Evolutionary conservation across 2,113 vertebrate genomes (phyloP).

Genomic region (Petroica traversi): DNA sequence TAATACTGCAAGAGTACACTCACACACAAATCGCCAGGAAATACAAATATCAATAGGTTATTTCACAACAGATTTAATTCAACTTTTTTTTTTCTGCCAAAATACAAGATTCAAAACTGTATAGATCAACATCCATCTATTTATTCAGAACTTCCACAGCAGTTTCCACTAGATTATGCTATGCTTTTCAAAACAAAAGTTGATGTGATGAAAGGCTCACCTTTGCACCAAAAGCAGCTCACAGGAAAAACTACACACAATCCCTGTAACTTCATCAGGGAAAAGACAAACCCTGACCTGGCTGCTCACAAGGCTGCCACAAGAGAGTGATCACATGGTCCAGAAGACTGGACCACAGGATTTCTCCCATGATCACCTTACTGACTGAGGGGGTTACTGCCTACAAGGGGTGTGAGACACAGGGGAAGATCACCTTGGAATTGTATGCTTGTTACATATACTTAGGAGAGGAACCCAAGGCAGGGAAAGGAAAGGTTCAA

Average conservation of each 20-base stretch:
- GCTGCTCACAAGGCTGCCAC: not conserved
- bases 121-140: not conserved
- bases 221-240: not conserved
- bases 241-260: not conserved
- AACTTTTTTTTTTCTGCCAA: not conserved
- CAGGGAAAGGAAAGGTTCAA: not conserved
- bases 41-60: not conserved
- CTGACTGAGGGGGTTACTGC: not conserved
- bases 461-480: not conserved
- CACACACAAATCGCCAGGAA: not conserved
- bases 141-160: not conserved
- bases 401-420: not conserved
- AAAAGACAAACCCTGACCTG: not conserved
- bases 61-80: not conserved
- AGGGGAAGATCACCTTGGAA: not conserved
- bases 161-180: not conserved
- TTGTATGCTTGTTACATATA: not conserved
- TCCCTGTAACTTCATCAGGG: fast-evolving
- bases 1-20: not conserved
- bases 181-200: not conserved
- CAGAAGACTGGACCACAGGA: not conserved
- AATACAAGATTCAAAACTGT: not conserved
- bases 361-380: not conserved
- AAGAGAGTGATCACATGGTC: not conserved
- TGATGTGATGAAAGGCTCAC: not conserved